Percentiles rank a stretch among this genome's conserved stretches.
These are phyloP conservation scores for Bufo gargarizans DNA, from an alignment of 2,113 vertebrate species.

Conservation along the genomic window DNA sequence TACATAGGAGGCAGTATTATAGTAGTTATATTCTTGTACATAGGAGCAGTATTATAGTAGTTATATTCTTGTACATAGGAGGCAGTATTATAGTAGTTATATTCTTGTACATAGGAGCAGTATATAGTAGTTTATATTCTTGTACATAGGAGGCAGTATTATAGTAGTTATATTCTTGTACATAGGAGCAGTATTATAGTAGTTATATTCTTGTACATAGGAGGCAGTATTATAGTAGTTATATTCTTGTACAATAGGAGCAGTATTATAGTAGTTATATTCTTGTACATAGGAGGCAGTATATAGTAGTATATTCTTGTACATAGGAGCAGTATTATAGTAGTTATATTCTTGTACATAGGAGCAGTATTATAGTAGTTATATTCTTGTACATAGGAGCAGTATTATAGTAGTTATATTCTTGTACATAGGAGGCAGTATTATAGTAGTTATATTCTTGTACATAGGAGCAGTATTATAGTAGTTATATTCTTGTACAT, in stretches of 20 bases:
- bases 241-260: neutral
- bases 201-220: too few species aligned
- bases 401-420: slow-evolving; percentile 16
- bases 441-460: neutral
- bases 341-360: slow-evolving; percentile 11
- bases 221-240: too few species aligned
- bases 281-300: neutral
- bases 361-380: neutral
- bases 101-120: too few species aligned
- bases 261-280: slow-evolving; percentile 13
- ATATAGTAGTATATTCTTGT: slow-evolving; percentile 6
- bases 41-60: too few species aligned
- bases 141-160: too few species aligned
- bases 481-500: neutral
- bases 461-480: neutral
- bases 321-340: neutral
- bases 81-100: too few species aligned
- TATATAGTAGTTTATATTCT: too few species aligned
- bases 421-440: slow-evolving; percentile 1
- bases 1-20: too few species aligned
- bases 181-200: too few species aligned
- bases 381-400: neutral
- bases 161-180: too few species aligned
- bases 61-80: too few species aligned
- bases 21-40: too few species aligned